Evolutionary conservation across 1,140 invertebrate species (phyloP).

Genomic region (Tetramorium parvispinum): DNA sequence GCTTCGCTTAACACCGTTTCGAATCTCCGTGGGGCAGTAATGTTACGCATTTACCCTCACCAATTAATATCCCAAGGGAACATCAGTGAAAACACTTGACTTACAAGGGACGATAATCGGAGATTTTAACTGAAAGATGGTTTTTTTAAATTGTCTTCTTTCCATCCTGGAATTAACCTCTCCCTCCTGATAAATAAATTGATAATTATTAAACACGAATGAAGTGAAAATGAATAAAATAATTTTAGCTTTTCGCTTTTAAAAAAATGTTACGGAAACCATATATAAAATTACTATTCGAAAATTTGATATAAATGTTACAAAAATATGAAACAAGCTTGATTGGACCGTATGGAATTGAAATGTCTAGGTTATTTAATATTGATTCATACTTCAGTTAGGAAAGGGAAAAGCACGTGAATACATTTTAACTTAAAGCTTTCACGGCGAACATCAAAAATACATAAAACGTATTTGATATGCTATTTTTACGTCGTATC

Average conservation of each 20-base stretch:
- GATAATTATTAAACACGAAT: not conserved
- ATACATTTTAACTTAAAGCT: conserved; percentile 31
- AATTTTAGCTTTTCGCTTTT: not conserved
- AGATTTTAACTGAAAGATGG: not conserved
- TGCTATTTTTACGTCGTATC: conserved; percentile 37
- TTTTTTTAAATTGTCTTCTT: not conserved
- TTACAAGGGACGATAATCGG: conserved; percentile 21
- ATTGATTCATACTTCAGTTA: conserved; percentile 28
- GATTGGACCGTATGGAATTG: conserved; percentile 14
- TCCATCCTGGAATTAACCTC: too few species aligned
- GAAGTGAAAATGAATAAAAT: not conserved
- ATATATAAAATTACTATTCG: not conserved
- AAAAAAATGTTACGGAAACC: not conserved
- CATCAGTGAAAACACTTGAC: conserved; percentile 3
- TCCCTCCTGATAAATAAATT: not conserved
- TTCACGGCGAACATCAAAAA: conserved; percentile 7
- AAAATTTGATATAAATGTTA: not conserved
- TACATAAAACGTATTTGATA: conserved; percentile 35
- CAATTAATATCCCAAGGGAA: conserved; percentile 38
- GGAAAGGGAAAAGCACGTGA: not conserved
- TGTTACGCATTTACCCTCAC: conserved; percentile 38
- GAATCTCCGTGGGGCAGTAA: conserved; percentile 39
- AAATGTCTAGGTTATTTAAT: conserved; percentile 8
- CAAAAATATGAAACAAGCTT: conserved; percentile 20
- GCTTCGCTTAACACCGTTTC: conserved; percentile 50